Evolutionary conservation across 2,888 invertebrate genomes (phyloP).

Genomic region (Anthophora plumipes): DNA sequence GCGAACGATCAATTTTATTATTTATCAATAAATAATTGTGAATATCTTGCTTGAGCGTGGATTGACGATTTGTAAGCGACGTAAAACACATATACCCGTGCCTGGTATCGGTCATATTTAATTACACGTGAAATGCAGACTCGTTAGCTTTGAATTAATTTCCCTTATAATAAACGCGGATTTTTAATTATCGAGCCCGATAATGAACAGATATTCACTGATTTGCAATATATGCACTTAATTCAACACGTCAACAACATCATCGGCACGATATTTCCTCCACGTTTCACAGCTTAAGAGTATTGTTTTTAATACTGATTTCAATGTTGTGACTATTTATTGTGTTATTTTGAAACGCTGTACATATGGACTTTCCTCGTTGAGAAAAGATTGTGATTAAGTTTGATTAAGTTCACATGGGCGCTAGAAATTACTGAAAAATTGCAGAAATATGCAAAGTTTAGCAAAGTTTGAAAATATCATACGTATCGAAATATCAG

Average conservation of each 20-base stretch:
- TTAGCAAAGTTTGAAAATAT: no score
- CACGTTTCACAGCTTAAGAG: neutral
- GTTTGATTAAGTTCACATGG: neutral
- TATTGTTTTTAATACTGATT: constrained; percentile 23
- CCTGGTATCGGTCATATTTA: constrained; percentile 33
- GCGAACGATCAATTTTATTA: neutral
- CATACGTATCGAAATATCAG: no score
- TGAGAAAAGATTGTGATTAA: neutral
- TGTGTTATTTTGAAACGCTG: constrained; percentile 15
- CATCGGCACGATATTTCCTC: constrained; percentile 2
- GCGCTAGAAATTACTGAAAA: neutral
- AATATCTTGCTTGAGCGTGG: neutral
- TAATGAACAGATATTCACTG: constrained; percentile 35
- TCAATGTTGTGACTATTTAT: neutral
- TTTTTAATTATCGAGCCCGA: constrained; percentile 50
- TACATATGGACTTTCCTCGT: neutral
- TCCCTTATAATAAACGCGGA: constrained; percentile 48
- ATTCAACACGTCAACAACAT: neutral
- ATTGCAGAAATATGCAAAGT: neutral
- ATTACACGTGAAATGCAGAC: constrained; percentile 28
- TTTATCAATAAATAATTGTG: neutral
- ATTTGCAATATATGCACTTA: constrained; percentile 40
- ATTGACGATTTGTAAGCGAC: neutral
- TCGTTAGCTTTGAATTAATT: constrained; percentile 53
- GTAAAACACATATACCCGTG: neutral